Base-by-base conservation (phyloP, 1,140 invertebrate genomes). In the Ooceraea biroi region DNA sequence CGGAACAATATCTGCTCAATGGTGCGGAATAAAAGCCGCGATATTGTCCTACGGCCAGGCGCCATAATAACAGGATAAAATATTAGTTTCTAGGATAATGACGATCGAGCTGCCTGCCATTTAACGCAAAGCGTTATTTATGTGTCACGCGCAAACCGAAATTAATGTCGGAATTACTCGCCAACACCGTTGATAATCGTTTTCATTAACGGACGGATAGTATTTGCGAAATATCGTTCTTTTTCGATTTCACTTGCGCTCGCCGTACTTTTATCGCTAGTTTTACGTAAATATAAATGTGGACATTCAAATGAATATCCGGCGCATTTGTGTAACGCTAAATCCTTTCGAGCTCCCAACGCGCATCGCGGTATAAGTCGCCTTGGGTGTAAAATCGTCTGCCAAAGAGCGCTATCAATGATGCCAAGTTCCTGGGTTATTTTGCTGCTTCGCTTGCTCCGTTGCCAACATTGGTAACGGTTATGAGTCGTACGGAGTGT, bases 1-100 rank as follows among this genome's bases (percentile, higher is more conserved):
- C 27, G 25, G 52, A 57, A 57, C 41, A 69, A 80, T 80, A 71
- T 80, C 76, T 71, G 76, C 25, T 46, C 76, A 17, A 58, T 19
- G 17, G 41, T 22, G 14, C 65, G 41, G 50, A 58, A 46, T 80
- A 80, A 80, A 80, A 71, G 17, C 17, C 63, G 17, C 22, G 36
- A 36, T 71, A 71, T 77, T 77, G 60, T 80, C 36, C 63, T 27
- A 44, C 25, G 8, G 52, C 3, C n/a, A 22, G 41, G n/a, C n/a
- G 17, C 22, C n/a, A 46, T 22, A 68, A 27, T 69, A 78, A 78
- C 36, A 8, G 22, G 50, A 78, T 44, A 57, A 80, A 80, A 58
- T 69, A 80, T 71, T 58, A 57, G 36, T 52, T 68, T 10, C 17
- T 19, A 25, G 17, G 11, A 12, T 57, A 46, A 57, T 66, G 22